Evolutionary conservation across 2,888 invertebrate species (phyloP), one percentile per base, ranked within the genome.

Genomic region (Argyresthia albistria): DNA sequence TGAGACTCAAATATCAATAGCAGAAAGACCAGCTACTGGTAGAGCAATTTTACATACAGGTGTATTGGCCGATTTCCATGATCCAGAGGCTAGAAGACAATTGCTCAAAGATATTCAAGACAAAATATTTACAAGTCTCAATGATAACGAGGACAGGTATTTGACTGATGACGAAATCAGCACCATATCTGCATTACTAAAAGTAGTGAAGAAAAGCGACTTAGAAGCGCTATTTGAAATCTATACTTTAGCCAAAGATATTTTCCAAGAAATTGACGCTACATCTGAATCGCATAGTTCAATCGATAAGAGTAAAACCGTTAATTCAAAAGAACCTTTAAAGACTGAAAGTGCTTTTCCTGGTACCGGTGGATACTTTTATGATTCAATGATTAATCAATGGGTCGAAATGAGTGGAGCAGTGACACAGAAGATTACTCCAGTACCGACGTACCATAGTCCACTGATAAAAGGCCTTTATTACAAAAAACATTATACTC

Each of bases 161-260:
- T 61, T 87, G 55, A 77, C 79, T 43, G 73, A 76, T 15, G 56
- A 61, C 8, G 87, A 87, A 65, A 81, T 86, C 10, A 70, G 70
- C 57, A 60, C 67, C 0, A 73, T 87, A 54, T 63, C 79, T 16
- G 66, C 77, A 35, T 56, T 84, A 51, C 61, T 87, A 6, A 76
- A 78, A 7, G 69, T 69, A 1, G 69, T 84, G 0, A 87, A 78
- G 52, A 84, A 76, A 57, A 82, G 81, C 55, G 87, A 87, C 55
- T 62, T 87, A 51, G 79, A 86, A 63, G 76, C 84, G 7, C 71
- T 87, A 10, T 60, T 84, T 36, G 86, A 87, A 56, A 72, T 87
- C 53, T 87, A 86, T 50, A 79, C 76, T 53, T 60, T 86, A 58
- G 84, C 83, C 1, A 76, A 84, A 68, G 80, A 86, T 51, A 75